A percentile compares a stretch with the other conserved stretches of the same genome.
phyloP scores from a whole-genome alignment of 2,888 invertebrate species.

The Auanema sp. region DNA sequence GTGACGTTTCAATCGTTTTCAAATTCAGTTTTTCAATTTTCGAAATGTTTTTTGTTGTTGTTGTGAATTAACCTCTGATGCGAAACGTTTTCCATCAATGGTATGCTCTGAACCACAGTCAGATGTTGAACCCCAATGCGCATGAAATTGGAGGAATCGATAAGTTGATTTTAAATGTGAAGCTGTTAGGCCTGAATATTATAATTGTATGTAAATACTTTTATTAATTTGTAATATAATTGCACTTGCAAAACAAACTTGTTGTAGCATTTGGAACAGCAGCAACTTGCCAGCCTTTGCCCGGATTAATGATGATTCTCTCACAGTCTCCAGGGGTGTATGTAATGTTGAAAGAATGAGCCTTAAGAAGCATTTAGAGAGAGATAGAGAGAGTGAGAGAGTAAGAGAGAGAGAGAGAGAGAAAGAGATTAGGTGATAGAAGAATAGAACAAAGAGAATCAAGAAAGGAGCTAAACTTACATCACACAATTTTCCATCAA shows the following conservation, averaged over 20 bases:
- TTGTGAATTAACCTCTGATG: slow-evolving; percentile 41
- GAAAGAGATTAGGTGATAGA: too few relatives aligned
- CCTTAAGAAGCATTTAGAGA: slow-evolving; percentile 29
- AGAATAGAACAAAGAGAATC: too few relatives aligned
- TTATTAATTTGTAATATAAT: not conserved
- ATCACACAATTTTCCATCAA: slow-evolving; percentile 14
- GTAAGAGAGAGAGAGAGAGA: too few relatives aligned
- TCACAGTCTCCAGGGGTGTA: slow-evolving; percentile 48
- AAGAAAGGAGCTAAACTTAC: not conserved
- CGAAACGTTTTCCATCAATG: slow-evolving; percentile 47
- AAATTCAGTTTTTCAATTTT: not conserved
- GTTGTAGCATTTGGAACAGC: slow-evolving; percentile 30
- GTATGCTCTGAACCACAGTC: slow-evolving; percentile 58
- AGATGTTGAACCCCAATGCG: slow-evolving; percentile 55
- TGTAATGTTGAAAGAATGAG: slow-evolving; percentile 39
- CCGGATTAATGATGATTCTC: slow-evolving; percentile 31
- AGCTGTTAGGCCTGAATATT: slow-evolving; percentile 31
- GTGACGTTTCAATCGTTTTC: not conserved
- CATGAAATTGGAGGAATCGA: slow-evolving; percentile 57
- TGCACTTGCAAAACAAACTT: slow-evolving; percentile 23
- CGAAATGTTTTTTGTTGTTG: not conserved
- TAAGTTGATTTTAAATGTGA: slow-evolving; percentile 36
- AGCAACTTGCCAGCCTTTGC: slow-evolving; percentile 35
- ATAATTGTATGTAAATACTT: too few relatives aligned
- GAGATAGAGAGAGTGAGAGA: too few relatives aligned